A percentile compares a stretch with the other conserved stretches of the same genome.
phyloP scores from a whole-genome alignment of 2,113 vertebrate species.

The Chloropsis cyanopogon region DNA sequence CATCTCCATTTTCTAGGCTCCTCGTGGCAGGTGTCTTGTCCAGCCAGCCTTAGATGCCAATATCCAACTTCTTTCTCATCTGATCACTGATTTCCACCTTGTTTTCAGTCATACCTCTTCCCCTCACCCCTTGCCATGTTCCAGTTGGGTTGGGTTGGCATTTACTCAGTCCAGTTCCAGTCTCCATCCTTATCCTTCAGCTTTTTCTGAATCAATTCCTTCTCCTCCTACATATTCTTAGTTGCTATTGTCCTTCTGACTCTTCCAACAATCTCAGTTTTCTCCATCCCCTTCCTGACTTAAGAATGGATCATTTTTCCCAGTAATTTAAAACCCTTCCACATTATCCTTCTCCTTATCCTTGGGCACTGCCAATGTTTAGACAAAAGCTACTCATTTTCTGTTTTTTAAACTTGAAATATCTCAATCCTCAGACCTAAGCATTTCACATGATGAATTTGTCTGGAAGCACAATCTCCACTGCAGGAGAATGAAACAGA shows the following conservation, averaged over 20 bases:
- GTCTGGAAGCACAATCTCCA: background rate
- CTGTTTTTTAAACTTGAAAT: background rate
- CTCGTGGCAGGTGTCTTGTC: accelerated
- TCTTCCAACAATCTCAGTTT: background rate
- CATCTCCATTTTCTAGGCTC: background rate
- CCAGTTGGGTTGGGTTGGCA: background rate
- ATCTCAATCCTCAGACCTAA: background rate
- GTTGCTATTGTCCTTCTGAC: background rate
- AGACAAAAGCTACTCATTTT: background rate
- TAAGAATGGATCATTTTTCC: background rate
- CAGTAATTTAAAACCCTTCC: background rate
- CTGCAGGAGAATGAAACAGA: background rate
- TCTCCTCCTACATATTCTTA: background rate
- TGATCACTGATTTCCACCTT: background rate
- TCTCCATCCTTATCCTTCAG: background rate
- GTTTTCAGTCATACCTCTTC: background rate
- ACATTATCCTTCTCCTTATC: background rate
- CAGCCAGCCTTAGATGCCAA: background rate
- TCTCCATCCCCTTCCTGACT: background rate
- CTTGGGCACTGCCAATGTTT: background rate
- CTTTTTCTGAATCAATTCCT: background rate
- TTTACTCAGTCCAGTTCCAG: background rate
- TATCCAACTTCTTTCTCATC: background rate
- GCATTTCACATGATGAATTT: background rate
- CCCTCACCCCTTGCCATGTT: background rate